Evolutionary conservation across 2,113 vertebrate genomes (phyloP), one percentile per base, ranked within the genome.

Genomic region (Cricetomys ansorgei): DNA sequence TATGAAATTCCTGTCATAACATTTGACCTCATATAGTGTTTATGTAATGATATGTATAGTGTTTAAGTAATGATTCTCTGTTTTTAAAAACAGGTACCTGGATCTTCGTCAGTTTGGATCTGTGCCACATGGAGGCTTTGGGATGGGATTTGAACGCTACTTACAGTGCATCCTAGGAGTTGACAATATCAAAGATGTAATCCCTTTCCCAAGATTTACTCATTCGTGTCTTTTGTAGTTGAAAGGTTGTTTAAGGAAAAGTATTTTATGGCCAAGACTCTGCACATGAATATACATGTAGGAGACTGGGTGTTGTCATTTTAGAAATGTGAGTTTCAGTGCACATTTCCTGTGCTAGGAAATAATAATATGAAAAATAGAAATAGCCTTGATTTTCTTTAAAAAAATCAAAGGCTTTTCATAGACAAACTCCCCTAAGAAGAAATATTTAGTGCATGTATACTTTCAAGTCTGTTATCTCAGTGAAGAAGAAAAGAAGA

Each of bases 91-190:
- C 98, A 99, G 99, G 99, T 99, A 99, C 98, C 98, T 99, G 97
- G 99, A 99, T 97, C 98, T 99, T 97, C 99, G 99, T 88, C 99
- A 98, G 90, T 99, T 99, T 87, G 99, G 99, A 93, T 99, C 99
- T 0, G 99, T 99, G 91, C 99, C 99, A 89, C 99, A 99, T 2
- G 99, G 99, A 80, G 99, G 99, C 80, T 99, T 99, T 73, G 99
- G 99, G 75, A 99, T 99, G 99, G 99, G 99, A 77, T 99, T 99
- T 97, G 99, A 99, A 97, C 99, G 99, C 94, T 99, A 99, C 97
- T 98, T 99, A 94, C 99, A 99, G 57, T 99, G 99, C 98, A 97
- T 99, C 97, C 96, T 99, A 90, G 99, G 99, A 97, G 98, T 99
- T 37, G 99, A 99, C 94, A 99, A 99, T 96, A 99, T 99, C 98